Base-by-base conservation (phyloP, 2,797 vertebrate species). In the Typhlichthys subterraneus region DNA sequence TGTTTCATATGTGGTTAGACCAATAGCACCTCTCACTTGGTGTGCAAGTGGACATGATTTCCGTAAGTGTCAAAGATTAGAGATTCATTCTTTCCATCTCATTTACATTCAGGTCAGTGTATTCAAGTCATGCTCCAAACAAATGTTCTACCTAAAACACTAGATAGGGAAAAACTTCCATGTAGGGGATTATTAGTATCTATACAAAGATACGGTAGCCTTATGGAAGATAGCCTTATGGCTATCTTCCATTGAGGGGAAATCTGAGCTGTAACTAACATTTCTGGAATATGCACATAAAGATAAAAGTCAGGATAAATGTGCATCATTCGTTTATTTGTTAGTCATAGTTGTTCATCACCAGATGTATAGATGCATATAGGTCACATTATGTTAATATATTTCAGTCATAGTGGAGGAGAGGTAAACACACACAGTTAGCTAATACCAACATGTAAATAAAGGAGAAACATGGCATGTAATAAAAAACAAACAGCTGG, bases 51-150 rank as follows among this genome's bases (percentile, higher is more conserved):
- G 38, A 8, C 7, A 42, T 42, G 9, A 9, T 42, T 42, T 42
- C 38, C 38, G 38, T 42, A 42, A 42, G 38, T 38, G 38, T 38
- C 38, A 38, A 69, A 76, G 71, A 47, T 1, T 12, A 68, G 42
- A 61, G 59, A 58, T 79, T 80, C 65, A 75, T 65, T 81, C 78
- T 85, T 80, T 75, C 66, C 69, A 69, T 65, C 65, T 85, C 75
- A 78, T 83, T 83, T 68, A 56, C 12, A 57, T 76, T 59, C 56
- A 14, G 70, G 61, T 73, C 67, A 51, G 19, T 66, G 50, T 63
- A 63, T 78, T 58, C 72, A 42, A 23, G 7, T 55, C 65, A 69
- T 68, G 51, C 53, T 65, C 57, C 50, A 52, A 63, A 75, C 76
- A 66, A 61, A 67, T 53, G 72, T 72, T 42, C 19, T 47, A 23